Base-by-base conservation (phyloP, 2,797 vertebrate genomes). In the Danio aesculapii region DNA sequence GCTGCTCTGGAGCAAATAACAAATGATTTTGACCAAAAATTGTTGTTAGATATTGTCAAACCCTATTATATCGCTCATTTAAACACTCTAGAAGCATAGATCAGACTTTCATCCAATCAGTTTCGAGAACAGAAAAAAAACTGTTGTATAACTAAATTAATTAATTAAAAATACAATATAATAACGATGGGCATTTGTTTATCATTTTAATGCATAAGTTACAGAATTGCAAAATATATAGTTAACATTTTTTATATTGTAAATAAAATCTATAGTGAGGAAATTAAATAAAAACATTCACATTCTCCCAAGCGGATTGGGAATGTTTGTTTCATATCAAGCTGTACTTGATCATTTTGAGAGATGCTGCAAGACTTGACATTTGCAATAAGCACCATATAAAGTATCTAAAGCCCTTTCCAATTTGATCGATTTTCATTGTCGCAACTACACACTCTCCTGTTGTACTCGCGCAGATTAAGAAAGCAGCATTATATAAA, bases 401-500 rank as follows among this genome's bases (percentile, higher is more conserved):
- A 86, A 84, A 86, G 81, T 64, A 84, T 84, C 67, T 84, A 75
- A 85, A 85, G 81, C 81, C 81, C 75, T 83, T 81, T 77, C 85
- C 83, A 81, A 81, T 79, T 67, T 66, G 63, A 84, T 86, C 46
- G 73, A 86, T 86, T 84, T 79, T 75, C 74, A 70, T 78, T 52
- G 81, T 83, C 62, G 43, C 75, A 81, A 81, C 64, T 17, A 75
- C 19, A 63, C 53, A 66, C 21, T 83, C 77, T 77, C 64, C 75
- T 68, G 72, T 73, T 61, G 59, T 58, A 44, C 47, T 75, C 77
- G 88, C 81, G 80, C n/a, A 4, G 81, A 64, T 84, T 81, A 84
- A 75, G 79, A 83, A 83, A 71, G 75, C 74, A 59, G 81, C 76
- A 81, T 95, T 93, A 95, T 94, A 94, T 97, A 96, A 97, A 30